Evolutionary conservation across 2,113 vertebrate species (phyloP).

Genomic region (Prunella himalayana): DNA sequence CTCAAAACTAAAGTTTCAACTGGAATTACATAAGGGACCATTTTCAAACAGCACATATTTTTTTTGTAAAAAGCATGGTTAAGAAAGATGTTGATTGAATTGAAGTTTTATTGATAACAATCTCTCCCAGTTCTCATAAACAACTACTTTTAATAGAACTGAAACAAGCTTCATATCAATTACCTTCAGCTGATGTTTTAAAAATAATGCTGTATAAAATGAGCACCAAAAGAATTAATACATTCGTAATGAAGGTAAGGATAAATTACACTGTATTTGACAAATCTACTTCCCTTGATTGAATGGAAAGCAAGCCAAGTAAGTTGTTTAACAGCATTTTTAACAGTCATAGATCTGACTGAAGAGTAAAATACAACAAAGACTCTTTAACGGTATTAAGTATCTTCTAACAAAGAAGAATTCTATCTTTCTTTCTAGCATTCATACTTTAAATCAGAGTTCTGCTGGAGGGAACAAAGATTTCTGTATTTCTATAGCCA

Average conservation of each 20-base stretch:
- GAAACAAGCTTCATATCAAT: neutral
- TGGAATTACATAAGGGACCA: neutral
- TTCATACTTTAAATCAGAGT: neutral
- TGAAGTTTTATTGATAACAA: neutral
- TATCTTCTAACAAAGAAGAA: neutral
- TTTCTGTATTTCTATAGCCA: neutral
- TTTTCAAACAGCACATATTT: neutral
- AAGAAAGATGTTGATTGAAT: neutral
- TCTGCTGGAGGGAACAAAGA: neutral
- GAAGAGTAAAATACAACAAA: neutral
- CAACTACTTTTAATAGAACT: neutral
- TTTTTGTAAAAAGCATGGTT: neutral
- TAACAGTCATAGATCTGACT: neutral
- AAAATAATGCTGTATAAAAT: neutral
- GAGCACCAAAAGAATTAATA: neutral
- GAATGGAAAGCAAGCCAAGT: neutral
- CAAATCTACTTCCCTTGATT: neutral
- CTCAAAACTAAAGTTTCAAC: neutral
- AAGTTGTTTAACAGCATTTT: neutral
- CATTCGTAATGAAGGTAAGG: neutral
- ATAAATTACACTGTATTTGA: neutral
- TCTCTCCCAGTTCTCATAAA: neutral
- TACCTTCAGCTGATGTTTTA: neutral
- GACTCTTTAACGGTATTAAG: neutral
- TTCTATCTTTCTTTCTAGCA: neutral